Base-by-base conservation (phyloP, 1,140 invertebrate genomes). In the Polypedilum vanderplanki region DNA sequence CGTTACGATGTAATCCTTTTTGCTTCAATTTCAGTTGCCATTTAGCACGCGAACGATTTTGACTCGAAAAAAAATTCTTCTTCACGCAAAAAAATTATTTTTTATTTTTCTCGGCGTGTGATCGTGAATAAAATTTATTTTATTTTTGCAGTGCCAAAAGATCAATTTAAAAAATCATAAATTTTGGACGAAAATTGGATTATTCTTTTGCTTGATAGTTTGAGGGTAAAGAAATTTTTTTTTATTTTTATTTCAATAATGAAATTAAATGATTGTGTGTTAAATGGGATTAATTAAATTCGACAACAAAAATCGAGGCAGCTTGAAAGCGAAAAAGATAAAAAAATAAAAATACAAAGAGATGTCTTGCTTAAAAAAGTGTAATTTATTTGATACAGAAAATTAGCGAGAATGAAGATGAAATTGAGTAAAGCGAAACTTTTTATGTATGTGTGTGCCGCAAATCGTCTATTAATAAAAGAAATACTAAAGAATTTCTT, bases 351-450 rank as follows among this genome's bases (percentile, higher is more conserved):
- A 57, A n/a, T 57, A n/a, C 12, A 12, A 57, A 12, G 10, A 57
- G 46, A 57, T n/a, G 46, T n/a, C 46, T 57, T n/a, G n/a, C 12
- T 12, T 12, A n/a, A 57, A 57, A 57, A 57, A 15, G 12, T 15
- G 46, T 57, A 57, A 57, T 57, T 57, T 57, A 57, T 57, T 57
- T 57, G 46, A 57, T 57, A 57, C 46, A 57, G 46, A 57, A 57
- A 57, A 57, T 57, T 57, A 57, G 46, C 46, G 12, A 15, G 46
- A 57, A n/a, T 57, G 46, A 57, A 33, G 46, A 57, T 57, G 46
- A n/a, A 57, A 33, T 33, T 57, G 46, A 15, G 10, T 12, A 57
- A 3, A 57, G 46, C n/a, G 7, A n/a, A 12, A 57, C 5, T 33
- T 33, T 33, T 1, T 33, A 33, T 33, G 1, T 33, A 4, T 57